Evolutionary conservation across 2,888 invertebrate genomes (phyloP), one percentile per base, ranked within the genome.

Genomic region (Aromia moschata): DNA sequence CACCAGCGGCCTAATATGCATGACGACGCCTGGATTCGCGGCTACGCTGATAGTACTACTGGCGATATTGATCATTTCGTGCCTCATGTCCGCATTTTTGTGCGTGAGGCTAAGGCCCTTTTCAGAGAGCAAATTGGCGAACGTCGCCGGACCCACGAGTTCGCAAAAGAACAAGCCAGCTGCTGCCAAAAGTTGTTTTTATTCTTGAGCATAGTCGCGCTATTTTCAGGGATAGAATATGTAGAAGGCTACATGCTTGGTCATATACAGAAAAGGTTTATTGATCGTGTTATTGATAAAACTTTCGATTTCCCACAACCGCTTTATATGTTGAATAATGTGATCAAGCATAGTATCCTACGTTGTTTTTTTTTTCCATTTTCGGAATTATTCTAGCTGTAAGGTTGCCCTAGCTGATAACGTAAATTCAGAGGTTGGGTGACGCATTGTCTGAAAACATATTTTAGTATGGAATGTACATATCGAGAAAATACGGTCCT

Each of bases 21-120:
- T 96, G 94, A 94, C 95, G 0, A 94, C 94, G 2, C 92, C 94
- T n/a, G 94, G 95, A 9, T 96, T 96, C 75, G 91, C 94, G 33
- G 91, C 93, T 25, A 93, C 94, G 18, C 83, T 96, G 18, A 87
- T 94, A 47, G 87, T 95, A 43, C 84, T 96, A 16, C 84, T 96
- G 58, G 91, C 89, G 52, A 91, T 95, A 49, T 83, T 96, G 68
- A 83, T 95, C 56, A 88, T 91, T 58, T 94, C 95, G 7, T 96
- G 94, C 77, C 84, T 93, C 25, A 85, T 94, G 65, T 94, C 95
- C 46, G 92, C 93, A 15, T 89, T 95, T 72, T 84, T 96, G 12
- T 95, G 93, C 79, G 85, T 94, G 41, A 88, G 92, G 70, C 83
- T 94, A 72, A 84, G 91, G 70, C 92, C 92, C 11, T 89, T 91